A percentile compares a stretch with the other conserved stretches of the same genome.
phyloP scores from a whole-genome alignment of 2,888 invertebrate species.

The Drosophila anomelani region DNA sequence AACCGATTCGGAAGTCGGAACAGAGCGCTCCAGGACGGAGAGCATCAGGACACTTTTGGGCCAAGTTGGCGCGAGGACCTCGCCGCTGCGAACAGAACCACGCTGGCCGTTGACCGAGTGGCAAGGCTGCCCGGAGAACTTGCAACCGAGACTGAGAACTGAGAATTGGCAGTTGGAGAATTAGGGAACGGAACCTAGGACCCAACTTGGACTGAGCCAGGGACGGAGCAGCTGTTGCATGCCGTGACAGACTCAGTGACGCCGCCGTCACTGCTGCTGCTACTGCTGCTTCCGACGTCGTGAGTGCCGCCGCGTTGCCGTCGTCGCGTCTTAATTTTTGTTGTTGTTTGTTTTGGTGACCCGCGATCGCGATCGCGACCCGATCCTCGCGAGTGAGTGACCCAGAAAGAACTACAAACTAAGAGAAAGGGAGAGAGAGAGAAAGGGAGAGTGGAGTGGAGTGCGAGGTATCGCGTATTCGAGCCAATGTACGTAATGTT shows the following conservation, averaged over 20 bases:
- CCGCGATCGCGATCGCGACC: conserved; percentile 20
- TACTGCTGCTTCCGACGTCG: conserved; percentile 34
- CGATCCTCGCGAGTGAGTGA: conserved; percentile 64
- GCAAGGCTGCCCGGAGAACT: conserved; percentile 58
- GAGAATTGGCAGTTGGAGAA: conserved; percentile 3
- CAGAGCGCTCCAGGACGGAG: conserved; percentile 5
- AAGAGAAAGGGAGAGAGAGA: conserved; percentile 2
- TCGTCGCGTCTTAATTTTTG: conserved; percentile 50
- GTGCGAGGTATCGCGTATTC: conserved; percentile 20
- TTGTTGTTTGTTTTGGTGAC: conserved; percentile 58
- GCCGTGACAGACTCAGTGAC: conserved; percentile 49
- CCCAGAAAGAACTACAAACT: conserved; percentile 17
- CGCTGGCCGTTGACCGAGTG: conserved; percentile 78
- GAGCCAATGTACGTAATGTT: conserved; percentile 25
- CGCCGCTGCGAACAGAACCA: conserved; percentile 64
- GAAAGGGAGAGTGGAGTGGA: conserved; percentile 4
- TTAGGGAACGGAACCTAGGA: conserved; percentile 7
- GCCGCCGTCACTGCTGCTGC: conserved; percentile 53
- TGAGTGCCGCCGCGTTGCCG: conserved; percentile 23
- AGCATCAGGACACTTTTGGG: conserved; percentile 30
- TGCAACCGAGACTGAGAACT: neutral
- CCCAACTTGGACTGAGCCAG: conserved; percentile 23
- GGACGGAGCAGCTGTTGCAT: conserved; percentile 77
- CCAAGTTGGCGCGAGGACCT: conserved; percentile 27
- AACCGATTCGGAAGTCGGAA: conserved; percentile 11